phyloP scores from a whole-genome alignment of 2,888 invertebrate genomes.

The Troilus luridus region DNA sequence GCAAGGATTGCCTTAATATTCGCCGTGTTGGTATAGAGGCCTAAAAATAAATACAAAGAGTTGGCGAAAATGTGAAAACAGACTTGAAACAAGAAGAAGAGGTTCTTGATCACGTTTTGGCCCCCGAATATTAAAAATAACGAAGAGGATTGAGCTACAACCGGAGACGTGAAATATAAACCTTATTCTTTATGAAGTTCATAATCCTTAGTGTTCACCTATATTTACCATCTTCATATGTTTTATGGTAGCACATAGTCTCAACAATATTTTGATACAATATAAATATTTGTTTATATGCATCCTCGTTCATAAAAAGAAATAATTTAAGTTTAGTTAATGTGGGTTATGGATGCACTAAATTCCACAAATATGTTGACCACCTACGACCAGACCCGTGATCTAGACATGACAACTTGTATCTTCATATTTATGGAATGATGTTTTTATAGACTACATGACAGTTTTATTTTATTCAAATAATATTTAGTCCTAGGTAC shows the following conservation, averaged over 20 bases:
- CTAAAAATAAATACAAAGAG: conserved; percentile 25
- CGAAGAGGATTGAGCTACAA: conserved; percentile 1
- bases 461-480: too few species aligned
- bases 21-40: neutral
- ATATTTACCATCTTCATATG: neutral
- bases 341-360: too few species aligned
- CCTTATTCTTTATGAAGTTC: neutral
- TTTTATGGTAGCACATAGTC: neutral
- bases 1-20: conserved; percentile 2
- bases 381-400: too few species aligned
- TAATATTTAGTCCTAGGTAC: too few species aligned
- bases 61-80: conserved; percentile 31
- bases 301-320: too few species aligned
- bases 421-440: too few species aligned
- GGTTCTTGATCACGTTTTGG: neutral
- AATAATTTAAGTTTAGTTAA: too few species aligned
- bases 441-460: too few species aligned
- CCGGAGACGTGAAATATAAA: neutral
- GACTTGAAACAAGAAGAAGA: conserved; percentile 7
- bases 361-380: too few species aligned
- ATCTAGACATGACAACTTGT: too few species aligned
- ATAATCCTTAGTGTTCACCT: neutral
- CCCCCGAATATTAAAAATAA: neutral
- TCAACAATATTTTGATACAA: too few species aligned
- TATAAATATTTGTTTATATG: too few species aligned